Evolutionary conservation across 2,888 invertebrate genomes (phyloP).

Genomic region (Myopa tessellatipennis): DNA sequence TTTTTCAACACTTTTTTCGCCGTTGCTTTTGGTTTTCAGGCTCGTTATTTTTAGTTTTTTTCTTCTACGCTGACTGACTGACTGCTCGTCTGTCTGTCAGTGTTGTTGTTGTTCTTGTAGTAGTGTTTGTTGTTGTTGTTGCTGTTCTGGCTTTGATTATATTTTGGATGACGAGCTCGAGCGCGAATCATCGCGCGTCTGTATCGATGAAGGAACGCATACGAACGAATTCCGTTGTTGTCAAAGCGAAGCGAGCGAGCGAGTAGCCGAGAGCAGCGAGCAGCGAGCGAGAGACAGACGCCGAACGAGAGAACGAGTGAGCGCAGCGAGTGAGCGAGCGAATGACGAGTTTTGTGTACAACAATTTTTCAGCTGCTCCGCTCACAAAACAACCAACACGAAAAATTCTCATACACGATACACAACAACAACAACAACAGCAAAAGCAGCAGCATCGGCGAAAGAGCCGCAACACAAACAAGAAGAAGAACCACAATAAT

Average conservation of each 20-base stretch:
- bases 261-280: too few species aligned
- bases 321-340: too few species aligned
- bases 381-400: too few species aligned
- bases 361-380: background rate
- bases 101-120: conserved; percentile 4
- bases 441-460: too few species aligned
- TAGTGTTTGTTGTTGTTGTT: background rate
- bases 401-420: too few species aligned
- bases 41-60: conserved; percentile 1
- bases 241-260: too few species aligned
- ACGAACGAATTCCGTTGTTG: conserved; percentile 37
- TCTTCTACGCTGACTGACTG: background rate
- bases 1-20: background rate
- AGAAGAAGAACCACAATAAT: too few species aligned
- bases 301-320: background rate
- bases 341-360: background rate
- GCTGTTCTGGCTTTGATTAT: background rate
- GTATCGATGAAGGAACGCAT: conserved; percentile 35
- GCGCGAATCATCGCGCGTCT: conserved; percentile 29
- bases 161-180: too few species aligned
- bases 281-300: too few species aligned
- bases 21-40: background rate
- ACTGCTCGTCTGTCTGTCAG: background rate
- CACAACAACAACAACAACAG: too few species aligned
- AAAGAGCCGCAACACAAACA: too few species aligned